Evolutionary conservation across 2,113 vertebrate genomes (phyloP), one percentile per base, ranked within the genome.

Genomic region (Gulo gulo): DNA sequence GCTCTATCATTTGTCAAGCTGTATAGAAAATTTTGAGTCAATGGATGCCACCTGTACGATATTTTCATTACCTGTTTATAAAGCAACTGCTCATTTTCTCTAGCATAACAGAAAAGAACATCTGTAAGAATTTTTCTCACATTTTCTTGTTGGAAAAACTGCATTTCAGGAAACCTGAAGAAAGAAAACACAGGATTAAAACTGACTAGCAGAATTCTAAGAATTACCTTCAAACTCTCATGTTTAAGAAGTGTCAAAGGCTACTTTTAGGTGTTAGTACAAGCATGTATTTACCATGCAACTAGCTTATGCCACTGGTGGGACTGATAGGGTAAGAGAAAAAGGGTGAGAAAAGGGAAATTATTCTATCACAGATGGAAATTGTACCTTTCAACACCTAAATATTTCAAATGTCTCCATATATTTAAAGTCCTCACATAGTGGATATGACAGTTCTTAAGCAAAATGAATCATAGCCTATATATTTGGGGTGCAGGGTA

Each of bases 21-120:
- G 21, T 97, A 98, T 39, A 98, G 97, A 98, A 98, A 97, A 98
- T 96, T 94, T 97, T 94, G 96, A 98, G 97, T 95, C 98, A 98
- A 98, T 97, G 98, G 96, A 97, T 98, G 97, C 97, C 97, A 99
- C 98, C 97, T 98, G 98, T 98, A 98, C 96, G 97, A 98, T 98
- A 98, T 98, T 98, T 99, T 98, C 98, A 98, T 99, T 99, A 99
- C 99, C 99, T 99, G 99, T 98, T 99, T 99, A 99, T 99, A 99
- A 97, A 99, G 99, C 97, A 99, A 99, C 98, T 99, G 99, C 97
- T 99, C 99, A 45, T 99, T 99, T 99, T 99, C 99, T 99, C 99
- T 99, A 98, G 99, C 99, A 0, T 99, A 99, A 98, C 99, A 99
- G 99, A 99, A 99, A 83, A 99, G 99, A 98, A 99, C 99, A 99